Base-by-base conservation (phyloP, 2,113 vertebrate species). In the Scomber scombrus region DNA sequence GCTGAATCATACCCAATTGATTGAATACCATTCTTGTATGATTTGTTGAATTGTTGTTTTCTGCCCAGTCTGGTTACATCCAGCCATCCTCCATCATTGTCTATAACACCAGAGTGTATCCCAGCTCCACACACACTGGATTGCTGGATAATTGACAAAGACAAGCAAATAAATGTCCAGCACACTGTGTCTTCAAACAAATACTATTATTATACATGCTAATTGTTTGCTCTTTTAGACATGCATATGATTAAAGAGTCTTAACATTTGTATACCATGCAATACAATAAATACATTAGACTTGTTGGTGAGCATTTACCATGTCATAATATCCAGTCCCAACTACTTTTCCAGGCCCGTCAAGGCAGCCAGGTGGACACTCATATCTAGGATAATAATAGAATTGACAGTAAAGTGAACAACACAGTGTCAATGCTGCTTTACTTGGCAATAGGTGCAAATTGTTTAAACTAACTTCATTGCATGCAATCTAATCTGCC, bases 71-170 rank as follows among this genome's bases (percentile, higher is more conserved):
- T 95, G 13, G 97, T 98, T 87, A 99, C 92, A 83, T 99, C 98
- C 60, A 99, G 93, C 98, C 98, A 99, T 74, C 98, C 98, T 56
- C 98, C 98, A 70, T 99, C 97, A 57, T 98, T 96, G 82, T 99
- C 97, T 85, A 99, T 95, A 55, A 99, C 93, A 23, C 97, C 98
- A 70, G 97, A 94, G 91, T 99, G 98, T 86, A 99, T 94, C 1
- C 91, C 98, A 60, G 96, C 96, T 91, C 95, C 96, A 85, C 98
- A 99, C 81, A 99, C 96, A 84, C 97, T 99, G 78, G 98, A 99
- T 96, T 99, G 98, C 98, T 99, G 88, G 50, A 85, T n/a, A 51
- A 51, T 29, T 71, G 18, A 67, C 11, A 75, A 56, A 55, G 2
- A 71, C 10, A 8, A 1, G 2, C 31, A 23, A 60, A 15, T 21